A percentile compares a stretch with the other conserved stretches of the same genome.
phyloP scores from a whole-genome alignment of 2,888 invertebrate genomes.

The Clusia tigrina region DNA sequence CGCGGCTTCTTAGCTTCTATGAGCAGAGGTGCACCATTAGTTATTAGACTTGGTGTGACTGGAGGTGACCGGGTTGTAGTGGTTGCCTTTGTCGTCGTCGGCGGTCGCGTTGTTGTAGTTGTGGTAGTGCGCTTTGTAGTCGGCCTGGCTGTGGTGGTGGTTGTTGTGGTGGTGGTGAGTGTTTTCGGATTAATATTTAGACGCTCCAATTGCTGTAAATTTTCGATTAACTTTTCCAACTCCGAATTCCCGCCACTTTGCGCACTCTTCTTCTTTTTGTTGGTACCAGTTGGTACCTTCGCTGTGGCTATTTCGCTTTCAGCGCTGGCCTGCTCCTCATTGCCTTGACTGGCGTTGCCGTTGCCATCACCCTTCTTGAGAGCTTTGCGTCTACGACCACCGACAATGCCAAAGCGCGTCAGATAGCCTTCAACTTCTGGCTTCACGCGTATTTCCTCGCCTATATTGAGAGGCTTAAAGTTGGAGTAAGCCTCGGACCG shows the following conservation, averaged over 20 bases:
- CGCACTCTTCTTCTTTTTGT: slow-evolving; percentile 30
- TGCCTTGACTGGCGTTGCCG: slow-evolving; percentile 30
- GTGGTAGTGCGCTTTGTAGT: slow-evolving; percentile 8
- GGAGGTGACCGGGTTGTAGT: slow-evolving; percentile 32
- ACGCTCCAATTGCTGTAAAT: slow-evolving; percentile 61
- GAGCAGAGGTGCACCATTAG: slow-evolving; percentile 51
- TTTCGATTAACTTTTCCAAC: slow-evolving; percentile 65
- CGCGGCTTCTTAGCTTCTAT: slow-evolving; percentile 56
- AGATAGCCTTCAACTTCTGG: slow-evolving; percentile 62
- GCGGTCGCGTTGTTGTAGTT: slow-evolving; percentile 24
- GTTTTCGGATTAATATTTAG: slow-evolving; percentile 43
- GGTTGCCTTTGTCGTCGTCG: slow-evolving; percentile 39
- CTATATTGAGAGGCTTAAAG: slow-evolving; percentile 63
- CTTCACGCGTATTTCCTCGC: slow-evolving; percentile 55
- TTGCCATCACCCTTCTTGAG: slow-evolving; percentile 46
- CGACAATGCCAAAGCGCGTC: slow-evolving; percentile 63
- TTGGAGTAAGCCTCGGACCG: slow-evolving; percentile 59
- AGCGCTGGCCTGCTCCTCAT: slow-evolving; percentile 46
- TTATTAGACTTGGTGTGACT: slow-evolving; percentile 45
- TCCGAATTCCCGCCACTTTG: slow-evolving; percentile 47
- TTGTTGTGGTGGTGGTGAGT: slow-evolving; percentile 26
- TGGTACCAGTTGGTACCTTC: slow-evolving; percentile 39
- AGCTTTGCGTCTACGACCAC: slow-evolving; percentile 54
- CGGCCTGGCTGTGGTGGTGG: neutral
- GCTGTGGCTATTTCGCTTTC: slow-evolving; percentile 54